These are phyloP conservation scores for Synanthedon andrenaeformis DNA, from an alignment of 2,888 invertebrate genomes.

Conservation along the genomic window DNA sequence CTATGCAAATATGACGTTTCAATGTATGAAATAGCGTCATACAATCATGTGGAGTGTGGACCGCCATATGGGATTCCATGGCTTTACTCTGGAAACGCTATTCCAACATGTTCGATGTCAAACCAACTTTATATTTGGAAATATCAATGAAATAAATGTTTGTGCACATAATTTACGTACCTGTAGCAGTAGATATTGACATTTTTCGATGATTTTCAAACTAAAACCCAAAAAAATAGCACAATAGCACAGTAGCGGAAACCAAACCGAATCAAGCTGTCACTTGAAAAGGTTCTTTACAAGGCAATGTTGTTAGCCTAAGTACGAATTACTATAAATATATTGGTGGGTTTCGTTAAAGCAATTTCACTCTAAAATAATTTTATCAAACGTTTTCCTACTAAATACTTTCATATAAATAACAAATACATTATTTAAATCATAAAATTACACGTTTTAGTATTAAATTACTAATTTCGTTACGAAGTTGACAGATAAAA, in stretches of 20 bases:
- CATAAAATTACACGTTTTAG: not conserved
- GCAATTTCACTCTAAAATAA: not conserved
- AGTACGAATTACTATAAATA: not conserved
- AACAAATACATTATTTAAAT: not conserved
- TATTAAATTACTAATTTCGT: not conserved
- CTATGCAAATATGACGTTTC: slow-evolving; percentile 22
- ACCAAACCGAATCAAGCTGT: slow-evolving; percentile 71
- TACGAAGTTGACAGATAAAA: slow-evolving; percentile 17
- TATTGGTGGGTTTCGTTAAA: not conserved
- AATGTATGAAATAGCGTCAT: slow-evolving; percentile 54
- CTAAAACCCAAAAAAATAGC: slow-evolving; percentile 63
- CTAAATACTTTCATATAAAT: not conserved
- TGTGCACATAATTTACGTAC: slow-evolving; percentile 34
- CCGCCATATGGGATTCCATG: slow-evolving; percentile 71
- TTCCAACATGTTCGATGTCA: slow-evolving; percentile 48
- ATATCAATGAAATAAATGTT: slow-evolving; percentile 20
- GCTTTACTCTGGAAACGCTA: slow-evolving; percentile 65
- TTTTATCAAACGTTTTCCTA: not conserved
- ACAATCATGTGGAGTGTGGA: slow-evolving; percentile 67
- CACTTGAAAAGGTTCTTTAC: slow-evolving; percentile 52
- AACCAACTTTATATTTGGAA: slow-evolving; percentile 23
- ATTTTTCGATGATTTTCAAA: slow-evolving; percentile 52
- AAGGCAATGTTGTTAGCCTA: not conserved
- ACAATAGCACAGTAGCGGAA: slow-evolving; percentile 70
- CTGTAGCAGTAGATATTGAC: slow-evolving; percentile 67